Evolutionary conservation across 92 coral and sea anemone genomes (phyloP).

Genomic region (Palythoa grandis): DNA sequence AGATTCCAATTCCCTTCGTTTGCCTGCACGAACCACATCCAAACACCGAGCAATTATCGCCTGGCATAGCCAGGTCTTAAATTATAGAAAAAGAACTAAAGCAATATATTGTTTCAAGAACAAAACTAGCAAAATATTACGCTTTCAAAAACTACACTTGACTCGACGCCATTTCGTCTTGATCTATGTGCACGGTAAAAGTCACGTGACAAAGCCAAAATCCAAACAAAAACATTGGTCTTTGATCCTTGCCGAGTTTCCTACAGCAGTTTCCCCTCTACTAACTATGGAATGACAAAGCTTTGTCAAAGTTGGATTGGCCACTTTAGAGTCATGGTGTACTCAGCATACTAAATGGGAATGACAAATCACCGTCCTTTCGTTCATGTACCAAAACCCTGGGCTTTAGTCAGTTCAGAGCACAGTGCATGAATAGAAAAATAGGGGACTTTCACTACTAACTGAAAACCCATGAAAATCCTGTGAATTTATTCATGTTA

Average conservation of each 20-base stretch:
- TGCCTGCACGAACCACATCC: slow-evolving; percentile 36
- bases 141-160: background rate
- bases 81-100: slow-evolving; percentile 7
- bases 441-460: too few relatives aligned
- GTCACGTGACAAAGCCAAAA: slow-evolving; percentile 5
- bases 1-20: slow-evolving; percentile 29
- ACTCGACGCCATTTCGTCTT: slow-evolving; percentile 10
- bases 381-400: too few relatives aligned
- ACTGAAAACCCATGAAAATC: too few relatives aligned
- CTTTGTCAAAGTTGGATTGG: too few relatives aligned
- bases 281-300: background rate
- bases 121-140: background rate
- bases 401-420: too few relatives aligned
- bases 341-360: too few relatives aligned
- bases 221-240: slow-evolving; percentile 9
- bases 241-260: slow-evolving; percentile 6
- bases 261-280: slow-evolving; percentile 5
- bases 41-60: slow-evolving; percentile 33
- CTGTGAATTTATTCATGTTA: too few relatives aligned
- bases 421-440: too few relatives aligned
- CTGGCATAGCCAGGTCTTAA: slow-evolving; percentile 27
- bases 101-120: background rate
- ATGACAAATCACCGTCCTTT: too few relatives aligned
- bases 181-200: slow-evolving; percentile 24
- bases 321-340: too few relatives aligned